These are phyloP conservation scores for Euleptes europaea DNA, from an alignment of 2,113 vertebrate genomes.

Conservation along the genomic window DNA sequence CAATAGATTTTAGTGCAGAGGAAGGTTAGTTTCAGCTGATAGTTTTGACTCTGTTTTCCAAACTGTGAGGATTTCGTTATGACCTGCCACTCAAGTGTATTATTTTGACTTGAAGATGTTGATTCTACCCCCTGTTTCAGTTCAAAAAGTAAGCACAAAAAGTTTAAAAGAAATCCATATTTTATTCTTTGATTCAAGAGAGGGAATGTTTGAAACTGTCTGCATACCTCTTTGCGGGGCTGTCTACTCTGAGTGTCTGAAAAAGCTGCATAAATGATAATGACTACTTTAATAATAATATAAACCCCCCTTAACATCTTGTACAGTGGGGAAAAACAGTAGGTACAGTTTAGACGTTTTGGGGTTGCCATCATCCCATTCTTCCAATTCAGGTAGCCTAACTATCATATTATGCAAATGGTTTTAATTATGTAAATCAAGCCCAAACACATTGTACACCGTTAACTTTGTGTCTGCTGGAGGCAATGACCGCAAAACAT, in stretches of 20 bases:
- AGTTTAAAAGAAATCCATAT: not conserved
- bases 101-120: not conserved
- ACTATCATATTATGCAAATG: no score
- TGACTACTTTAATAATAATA: not conserved
- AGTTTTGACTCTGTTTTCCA: not conserved
- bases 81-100: no score
- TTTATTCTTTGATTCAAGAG: not conserved
- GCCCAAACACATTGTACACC: no score
- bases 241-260: not conserved
- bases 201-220: not conserved
- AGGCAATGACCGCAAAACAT: no score
- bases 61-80: not conserved
- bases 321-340: not conserved
- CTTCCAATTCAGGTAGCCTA: no score
- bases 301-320: not conserved
- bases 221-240: not conserved
- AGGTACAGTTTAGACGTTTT: no score
- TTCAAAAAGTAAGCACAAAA: not conserved
- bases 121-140: not conserved
- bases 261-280: not conserved
- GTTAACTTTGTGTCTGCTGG: no score
- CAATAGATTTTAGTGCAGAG: conserved; percentile 32
- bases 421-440: no score
- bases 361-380: no score
- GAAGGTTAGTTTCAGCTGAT: not conserved